Percentiles rank a stretch among this genome's conserved stretches.
Conservation (phyloP, 2,888 invertebrate genomes). For the Caenorhabditis macrosperma region DNA sequence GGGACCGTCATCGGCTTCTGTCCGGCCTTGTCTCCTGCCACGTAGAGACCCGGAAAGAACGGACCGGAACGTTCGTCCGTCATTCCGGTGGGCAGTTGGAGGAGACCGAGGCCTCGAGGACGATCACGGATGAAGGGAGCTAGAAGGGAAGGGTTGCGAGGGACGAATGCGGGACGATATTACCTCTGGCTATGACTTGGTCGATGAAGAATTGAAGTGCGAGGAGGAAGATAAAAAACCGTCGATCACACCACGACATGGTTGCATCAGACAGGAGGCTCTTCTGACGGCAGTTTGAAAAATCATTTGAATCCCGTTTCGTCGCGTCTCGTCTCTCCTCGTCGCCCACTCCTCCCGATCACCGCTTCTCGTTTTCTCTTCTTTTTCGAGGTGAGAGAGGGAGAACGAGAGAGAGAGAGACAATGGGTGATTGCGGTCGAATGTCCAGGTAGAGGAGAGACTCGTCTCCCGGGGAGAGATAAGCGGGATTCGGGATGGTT, state of each 20-base stretch:
- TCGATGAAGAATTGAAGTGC: slow-evolving; percentile 22
- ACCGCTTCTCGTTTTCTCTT: slow-evolving; percentile 25
- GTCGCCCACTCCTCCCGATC: background rate
- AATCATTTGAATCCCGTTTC: slow-evolving; percentile 55
- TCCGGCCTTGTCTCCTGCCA: slow-evolving; percentile 76
- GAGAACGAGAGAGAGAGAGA: slow-evolving; percentile 23
- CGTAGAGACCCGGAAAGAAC: slow-evolving; percentile 74
- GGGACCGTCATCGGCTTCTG: slow-evolving; percentile 72
- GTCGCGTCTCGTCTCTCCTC: slow-evolving; percentile 21
- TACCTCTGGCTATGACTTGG: slow-evolving; percentile 39
- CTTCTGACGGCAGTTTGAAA: slow-evolving; percentile 53
- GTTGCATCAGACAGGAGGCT: slow-evolving; percentile 53
- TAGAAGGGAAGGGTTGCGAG: no score
- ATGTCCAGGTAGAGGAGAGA: slow-evolving; percentile 30
- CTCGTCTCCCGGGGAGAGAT: slow-evolving; percentile 10
- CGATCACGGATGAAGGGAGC: slow-evolving; percentile 73
- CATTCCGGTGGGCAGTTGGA: slow-evolving; percentile 75
- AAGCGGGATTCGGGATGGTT: background rate
- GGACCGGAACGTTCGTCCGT: slow-evolving; percentile 75
- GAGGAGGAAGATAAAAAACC: slow-evolving; percentile 34
- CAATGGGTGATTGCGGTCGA: slow-evolving; percentile 38
- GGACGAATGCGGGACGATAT: no score
- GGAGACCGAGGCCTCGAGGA: slow-evolving; percentile 72
- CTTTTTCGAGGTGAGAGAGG: slow-evolving; percentile 19
- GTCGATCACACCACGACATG: slow-evolving; percentile 33